Evolutionary conservation across 1,140 invertebrate species (phyloP), one percentile per base, ranked within the genome.

Genomic region (Luehdorfia chinensis): DNA sequence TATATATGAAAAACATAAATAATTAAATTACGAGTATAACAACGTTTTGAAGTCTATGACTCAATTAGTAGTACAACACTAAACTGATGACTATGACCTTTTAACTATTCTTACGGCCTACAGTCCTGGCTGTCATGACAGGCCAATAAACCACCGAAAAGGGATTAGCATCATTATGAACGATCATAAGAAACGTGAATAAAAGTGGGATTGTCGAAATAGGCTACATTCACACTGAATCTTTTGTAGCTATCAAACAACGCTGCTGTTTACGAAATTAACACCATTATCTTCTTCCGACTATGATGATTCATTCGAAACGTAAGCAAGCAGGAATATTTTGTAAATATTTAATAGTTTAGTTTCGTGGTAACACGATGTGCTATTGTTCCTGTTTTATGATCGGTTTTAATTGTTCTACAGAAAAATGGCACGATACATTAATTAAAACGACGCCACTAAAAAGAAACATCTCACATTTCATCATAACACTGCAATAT

Each of bases 231-330:
- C 37, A 55, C 18, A 53, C n/a, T 27, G 44, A 34, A 48, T 45
- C 50, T 49, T 59, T 62, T 62, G 54, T 59, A 36, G 19, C 18
- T 44, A 50, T 50, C 27, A 33, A 39, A 62, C 54, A 58, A 37
- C 41, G 21, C 55, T 52, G 55, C 39, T 43, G 51, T 65, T 67
- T 67, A 71, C 51, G 49, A 60, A 71, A 71, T 67, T 71, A 67
- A 60, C 56, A 56, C 54, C 50, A 71, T 67, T 67, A 67, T 64
- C 37, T 54, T 53, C 32, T 66, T 47, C 49, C 43, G 39, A 49
- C 34, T 21, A 12, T 11, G 36, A 46, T 32, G 48, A 44, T 43
- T 43, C 39, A 43, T 43, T 33, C 13, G 37, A 8, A n/a, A 41
- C 8, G 14, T 28, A 28, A 5, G 18, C 6, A 41, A 18, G 19